Evolutionary conservation across 92 coral and sea anemone genomes (phyloP).

Genomic region (Epizoanthus illoricatus): DNA sequence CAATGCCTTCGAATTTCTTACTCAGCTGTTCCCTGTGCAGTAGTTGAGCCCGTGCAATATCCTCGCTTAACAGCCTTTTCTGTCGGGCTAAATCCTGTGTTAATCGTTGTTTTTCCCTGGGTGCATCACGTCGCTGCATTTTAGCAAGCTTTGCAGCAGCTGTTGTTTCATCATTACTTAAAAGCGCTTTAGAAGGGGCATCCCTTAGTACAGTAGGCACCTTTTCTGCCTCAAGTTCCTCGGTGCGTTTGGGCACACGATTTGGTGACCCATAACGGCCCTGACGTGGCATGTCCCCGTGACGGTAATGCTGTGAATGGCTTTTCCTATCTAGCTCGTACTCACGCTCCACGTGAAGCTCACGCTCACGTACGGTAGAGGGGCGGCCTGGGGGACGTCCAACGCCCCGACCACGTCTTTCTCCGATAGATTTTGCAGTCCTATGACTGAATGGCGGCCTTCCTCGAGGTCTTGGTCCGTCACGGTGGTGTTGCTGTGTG

Average conservation of each 20-base stretch:
- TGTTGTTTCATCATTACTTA: slow-evolving; percentile 33
- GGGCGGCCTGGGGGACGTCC: slow-evolving; percentile 72
- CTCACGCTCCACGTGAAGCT: slow-evolving; percentile 57
- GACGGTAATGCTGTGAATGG: slow-evolving; percentile 48
- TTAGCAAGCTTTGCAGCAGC: slow-evolving; percentile 42
- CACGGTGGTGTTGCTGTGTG: slow-evolving; percentile 80
- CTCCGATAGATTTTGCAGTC: slow-evolving; percentile 57
- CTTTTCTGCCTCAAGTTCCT: slow-evolving; percentile 39
- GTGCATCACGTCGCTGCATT: slow-evolving; percentile 84
- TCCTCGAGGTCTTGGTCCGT: slow-evolving; percentile 80
- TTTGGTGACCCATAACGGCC: slow-evolving; percentile 62
- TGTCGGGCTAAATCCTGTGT: slow-evolving; percentile 98
- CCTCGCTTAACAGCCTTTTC: slow-evolving; percentile 88
- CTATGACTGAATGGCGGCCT: slow-evolving; percentile 80
- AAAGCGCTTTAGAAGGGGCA: slow-evolving; percentile 29
- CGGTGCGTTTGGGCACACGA: slow-evolving; percentile 44
- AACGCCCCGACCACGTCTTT: slow-evolving; percentile 64
- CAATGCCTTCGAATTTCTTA: slow-evolving; percentile 51
- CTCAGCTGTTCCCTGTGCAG: slow-evolving; percentile 79
- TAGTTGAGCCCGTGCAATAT: slow-evolving; percentile 90
- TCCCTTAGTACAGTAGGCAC: slow-evolving; percentile 43
- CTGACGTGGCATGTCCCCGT: slow-evolving; percentile 57
- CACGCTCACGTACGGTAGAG: slow-evolving; percentile 60
- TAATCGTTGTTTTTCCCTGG: slow-evolving; percentile 95
- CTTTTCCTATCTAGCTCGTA: slow-evolving; percentile 47